Evolutionary conservation across 2,797 vertebrate species (phyloP).

Genomic region (Oceanodroma leucorhoa): DNA sequence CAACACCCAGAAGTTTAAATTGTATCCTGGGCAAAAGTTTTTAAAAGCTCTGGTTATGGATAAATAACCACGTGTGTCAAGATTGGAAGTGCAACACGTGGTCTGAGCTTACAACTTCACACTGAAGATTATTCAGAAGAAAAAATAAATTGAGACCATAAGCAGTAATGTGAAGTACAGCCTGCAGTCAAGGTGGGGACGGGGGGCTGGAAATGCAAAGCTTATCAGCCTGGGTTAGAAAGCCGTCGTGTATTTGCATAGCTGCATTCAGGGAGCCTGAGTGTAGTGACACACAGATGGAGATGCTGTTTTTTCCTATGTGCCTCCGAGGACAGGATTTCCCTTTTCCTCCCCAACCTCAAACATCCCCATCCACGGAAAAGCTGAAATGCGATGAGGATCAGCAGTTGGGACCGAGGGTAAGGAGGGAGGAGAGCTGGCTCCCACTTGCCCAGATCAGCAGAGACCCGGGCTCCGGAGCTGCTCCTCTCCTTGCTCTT

Average conservation of each 20-base stretch:
- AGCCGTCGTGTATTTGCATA: neutral
- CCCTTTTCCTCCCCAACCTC: neutral
- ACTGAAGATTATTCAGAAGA: neutral
- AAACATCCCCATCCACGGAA: neutral
- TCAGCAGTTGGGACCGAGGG: neutral
- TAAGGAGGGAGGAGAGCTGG: neutral
- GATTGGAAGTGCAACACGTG: rapidly evolving
- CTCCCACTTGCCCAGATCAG: neutral
- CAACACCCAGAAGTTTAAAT: neutral
- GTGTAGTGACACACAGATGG: neutral
- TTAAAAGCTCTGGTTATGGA: neutral
- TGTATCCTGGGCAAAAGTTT: neutral
- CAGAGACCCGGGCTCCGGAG: neutral
- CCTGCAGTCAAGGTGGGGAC: neutral
- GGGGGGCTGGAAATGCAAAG: neutral
- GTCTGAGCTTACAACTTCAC: neutral
- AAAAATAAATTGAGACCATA: neutral
- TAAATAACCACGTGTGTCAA: neutral
- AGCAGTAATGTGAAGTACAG: neutral
- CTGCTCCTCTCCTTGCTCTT: neutral
- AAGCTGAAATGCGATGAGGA: rapidly evolving
- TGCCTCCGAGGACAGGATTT: neutral
- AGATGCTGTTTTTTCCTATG: neutral
- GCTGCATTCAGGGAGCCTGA: neutral
- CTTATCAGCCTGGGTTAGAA: neutral